phyloP scores from a whole-genome alignment of 2,888 invertebrate species.

The Petrolisthes manimaculis region DNA sequence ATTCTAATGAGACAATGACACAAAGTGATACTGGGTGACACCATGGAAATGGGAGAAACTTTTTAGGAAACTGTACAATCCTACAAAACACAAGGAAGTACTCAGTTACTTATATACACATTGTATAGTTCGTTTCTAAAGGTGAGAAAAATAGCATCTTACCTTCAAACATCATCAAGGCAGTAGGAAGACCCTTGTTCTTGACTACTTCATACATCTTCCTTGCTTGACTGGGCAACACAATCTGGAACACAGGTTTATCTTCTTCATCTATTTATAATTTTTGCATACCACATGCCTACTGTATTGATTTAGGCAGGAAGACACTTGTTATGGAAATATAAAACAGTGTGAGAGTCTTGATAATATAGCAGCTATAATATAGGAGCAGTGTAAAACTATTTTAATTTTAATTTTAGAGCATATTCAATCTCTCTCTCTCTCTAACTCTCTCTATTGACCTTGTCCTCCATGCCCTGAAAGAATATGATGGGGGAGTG shows the following conservation, averaged over 20 bases:
- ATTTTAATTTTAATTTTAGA: too few species aligned
- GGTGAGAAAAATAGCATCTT: not conserved
- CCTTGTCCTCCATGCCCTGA: slow-evolving; percentile 51
- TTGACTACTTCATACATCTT: slow-evolving; percentile 35
- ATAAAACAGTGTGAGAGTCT: too few species aligned
- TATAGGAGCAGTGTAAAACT: too few species aligned
- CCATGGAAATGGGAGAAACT: too few species aligned
- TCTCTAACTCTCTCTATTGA: not conserved
- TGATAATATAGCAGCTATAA: too few species aligned
- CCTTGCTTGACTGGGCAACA: slow-evolving; percentile 27
- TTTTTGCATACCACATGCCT: not conserved
- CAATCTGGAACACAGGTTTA: slow-evolving; percentile 15
- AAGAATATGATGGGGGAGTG: slow-evolving; percentile 48
- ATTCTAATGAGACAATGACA: too few species aligned
- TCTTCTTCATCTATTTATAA: not conserved
- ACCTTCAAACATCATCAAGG: slow-evolving; percentile 35
- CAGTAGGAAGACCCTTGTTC: slow-evolving; percentile 32
- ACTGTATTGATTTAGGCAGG: not conserved
- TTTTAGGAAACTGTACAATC: too few species aligned
- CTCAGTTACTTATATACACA: too few species aligned
- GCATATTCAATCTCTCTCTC: not conserved
- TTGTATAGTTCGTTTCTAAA: too few species aligned
- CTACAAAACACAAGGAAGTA: too few species aligned
- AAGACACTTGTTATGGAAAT: too few species aligned
- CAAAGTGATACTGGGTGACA: too few species aligned